Conservation (phyloP, 2,113 vertebrate species). For the Vidua macroura region DNA sequence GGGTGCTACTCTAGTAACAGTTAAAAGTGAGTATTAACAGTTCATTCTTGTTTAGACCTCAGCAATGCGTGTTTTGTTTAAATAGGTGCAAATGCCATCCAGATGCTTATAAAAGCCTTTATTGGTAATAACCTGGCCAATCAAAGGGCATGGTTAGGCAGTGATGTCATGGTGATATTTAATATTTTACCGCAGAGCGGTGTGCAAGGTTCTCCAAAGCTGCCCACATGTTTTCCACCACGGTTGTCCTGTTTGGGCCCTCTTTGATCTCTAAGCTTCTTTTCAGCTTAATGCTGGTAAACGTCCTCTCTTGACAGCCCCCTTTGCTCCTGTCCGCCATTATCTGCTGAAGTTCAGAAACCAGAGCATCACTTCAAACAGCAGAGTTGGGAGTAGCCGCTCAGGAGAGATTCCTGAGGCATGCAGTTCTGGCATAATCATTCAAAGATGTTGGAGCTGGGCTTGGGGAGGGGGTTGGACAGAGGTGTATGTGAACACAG, state of each 20-base stretch:
- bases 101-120: conserved; percentile 84
- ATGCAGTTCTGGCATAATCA: conserved; percentile 83
- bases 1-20: conserved; percentile 77
- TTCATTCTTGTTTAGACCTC: conserved; percentile 81
- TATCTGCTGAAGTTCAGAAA: conserved; percentile 83
- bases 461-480: conserved; percentile 57
- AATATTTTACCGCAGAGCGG: conserved; percentile 77
- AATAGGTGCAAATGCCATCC: conserved; percentile 86
- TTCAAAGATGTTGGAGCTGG: conserved; percentile 82
- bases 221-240: conserved; percentile 74
- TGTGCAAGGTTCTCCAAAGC: conserved; percentile 60
- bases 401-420: conserved; percentile 80
- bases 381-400: conserved; percentile 72
- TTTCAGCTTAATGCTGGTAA: conserved; percentile 78
- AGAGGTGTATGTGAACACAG: conserved; percentile 73
- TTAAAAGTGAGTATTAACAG: conserved; percentile 81
- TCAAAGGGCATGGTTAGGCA: conserved; percentile 75
- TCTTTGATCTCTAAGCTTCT: conserved; percentile 79
- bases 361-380: conserved; percentile 85
- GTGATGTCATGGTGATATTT: conserved; percentile 78
- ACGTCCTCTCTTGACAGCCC: conserved; percentile 77
- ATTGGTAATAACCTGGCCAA: conserved; percentile 78
- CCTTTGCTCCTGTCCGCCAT: conserved; percentile 79
- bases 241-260: conserved; percentile 67
- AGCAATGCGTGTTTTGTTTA: conserved; percentile 80